Percentiles rank a stretch among this genome's conserved stretches.
These are phyloP conservation scores for Uromys caudimaculatus DNA, from an alignment of 2,797 vertebrate species.

Conservation along the genomic window DNA sequence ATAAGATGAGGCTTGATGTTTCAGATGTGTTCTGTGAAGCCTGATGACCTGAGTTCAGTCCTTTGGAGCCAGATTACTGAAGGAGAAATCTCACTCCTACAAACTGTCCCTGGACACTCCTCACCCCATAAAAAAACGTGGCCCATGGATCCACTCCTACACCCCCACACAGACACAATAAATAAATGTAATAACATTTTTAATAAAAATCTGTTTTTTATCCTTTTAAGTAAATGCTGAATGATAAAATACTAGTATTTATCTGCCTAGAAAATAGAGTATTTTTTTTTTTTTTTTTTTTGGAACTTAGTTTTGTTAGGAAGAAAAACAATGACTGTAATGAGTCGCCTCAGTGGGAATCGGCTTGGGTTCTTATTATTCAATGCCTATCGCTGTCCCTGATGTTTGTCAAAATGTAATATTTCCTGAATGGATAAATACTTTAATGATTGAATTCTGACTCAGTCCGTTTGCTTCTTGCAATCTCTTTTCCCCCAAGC, in stretches of 20 bases:
- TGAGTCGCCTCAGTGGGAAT: background rate
- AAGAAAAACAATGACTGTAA: background rate
- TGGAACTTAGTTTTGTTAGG: background rate
- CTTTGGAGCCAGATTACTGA: background rate
- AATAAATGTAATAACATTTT: background rate
- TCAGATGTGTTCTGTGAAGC: background rate
- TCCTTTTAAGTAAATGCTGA: background rate
- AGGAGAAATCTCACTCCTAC: background rate
- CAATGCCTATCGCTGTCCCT: background rate
- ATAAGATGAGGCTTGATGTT: background rate
- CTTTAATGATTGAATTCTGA: background rate
- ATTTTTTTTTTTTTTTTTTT: background rate
- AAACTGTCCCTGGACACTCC: background rate
- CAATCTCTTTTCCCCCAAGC: background rate
- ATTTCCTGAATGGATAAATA: background rate
- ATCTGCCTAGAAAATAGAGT: background rate
- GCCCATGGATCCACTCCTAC: background rate
- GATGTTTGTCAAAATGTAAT: accelerated
- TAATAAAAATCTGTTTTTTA: background rate
- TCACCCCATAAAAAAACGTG: background rate
- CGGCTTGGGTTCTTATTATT: background rate
- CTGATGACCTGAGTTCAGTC: background rate
- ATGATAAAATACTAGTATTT: background rate
- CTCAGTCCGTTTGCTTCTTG: background rate
- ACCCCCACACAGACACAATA: too few species aligned